Percentiles rank a stretch among this genome's conserved stretches.
Conservation (phyloP, 2,113 vertebrate genomes). For the Mustela nigripes region DNA sequence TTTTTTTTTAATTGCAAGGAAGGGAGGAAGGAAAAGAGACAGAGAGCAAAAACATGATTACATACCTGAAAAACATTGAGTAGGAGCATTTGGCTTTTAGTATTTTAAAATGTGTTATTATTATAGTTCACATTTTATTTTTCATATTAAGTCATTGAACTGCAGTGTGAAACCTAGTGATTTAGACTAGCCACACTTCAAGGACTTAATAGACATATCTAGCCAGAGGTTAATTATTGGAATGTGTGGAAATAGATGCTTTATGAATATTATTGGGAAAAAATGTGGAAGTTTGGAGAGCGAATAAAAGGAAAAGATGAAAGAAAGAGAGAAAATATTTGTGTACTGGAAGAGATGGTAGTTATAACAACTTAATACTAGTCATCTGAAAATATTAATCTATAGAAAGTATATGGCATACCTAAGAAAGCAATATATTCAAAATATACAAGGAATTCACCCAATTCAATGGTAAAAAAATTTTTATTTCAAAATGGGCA, state of each 20-base stretch:
- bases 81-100: not conserved
- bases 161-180: not conserved
- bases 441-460: not conserved
- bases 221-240: not conserved
- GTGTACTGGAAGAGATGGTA: not conserved
- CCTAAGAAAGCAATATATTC: not conserved
- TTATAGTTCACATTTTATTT: not conserved
- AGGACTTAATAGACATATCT: not conserved
- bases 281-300: not conserved
- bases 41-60: not conserved
- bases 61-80: not conserved
- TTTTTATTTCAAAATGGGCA: not conserved
- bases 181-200: not conserved
- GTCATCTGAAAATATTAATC: not conserved
- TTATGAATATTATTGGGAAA: not conserved
- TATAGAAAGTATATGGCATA: not conserved
- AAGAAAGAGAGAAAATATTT: not conserved
- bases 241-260: not conserved
- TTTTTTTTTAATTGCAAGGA: not conserved
- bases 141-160: not conserved
- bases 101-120: not conserved
- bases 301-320: not conserved
- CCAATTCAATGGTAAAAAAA: not conserved
- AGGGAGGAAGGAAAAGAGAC: not conserved
- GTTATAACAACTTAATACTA: not conserved